These are phyloP conservation scores for Atta texana DNA, from an alignment of 1,140 invertebrate species.

Conservation along the genomic window DNA sequence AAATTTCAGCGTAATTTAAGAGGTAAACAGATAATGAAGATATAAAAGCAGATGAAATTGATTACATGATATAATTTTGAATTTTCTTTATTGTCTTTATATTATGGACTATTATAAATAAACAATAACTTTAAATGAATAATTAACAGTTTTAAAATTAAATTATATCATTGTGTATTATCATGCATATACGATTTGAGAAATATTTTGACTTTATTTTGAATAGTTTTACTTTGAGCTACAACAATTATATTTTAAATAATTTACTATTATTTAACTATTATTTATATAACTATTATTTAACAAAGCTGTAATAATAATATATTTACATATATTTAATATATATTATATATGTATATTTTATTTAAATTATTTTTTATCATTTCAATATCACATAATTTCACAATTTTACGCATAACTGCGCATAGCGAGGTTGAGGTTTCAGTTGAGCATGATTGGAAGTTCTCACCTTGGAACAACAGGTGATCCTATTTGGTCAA, in stretches of 20 bases:
- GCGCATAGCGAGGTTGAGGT: constrained; percentile 15
- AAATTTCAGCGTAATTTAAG: constrained; percentile 3
- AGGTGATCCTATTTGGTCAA: constrained; percentile 20
- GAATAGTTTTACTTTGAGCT: background rate
- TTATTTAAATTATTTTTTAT: constrained; percentile 2
- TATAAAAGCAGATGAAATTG: constrained; percentile 25
- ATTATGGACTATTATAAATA: background rate
- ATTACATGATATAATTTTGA: constrained; percentile 18
- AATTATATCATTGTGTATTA: background rate
- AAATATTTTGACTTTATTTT: background rate
- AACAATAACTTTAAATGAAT: background rate
- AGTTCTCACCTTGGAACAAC: constrained; percentile 42
- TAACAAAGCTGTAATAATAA: background rate
- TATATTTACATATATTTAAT: background rate
- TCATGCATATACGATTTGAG: background rate
- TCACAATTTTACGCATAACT: constrained; percentile 1
- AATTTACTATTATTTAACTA: constrained; percentile 4
- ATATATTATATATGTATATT: background rate
- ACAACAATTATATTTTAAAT: background rate
- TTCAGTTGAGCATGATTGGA: background rate
- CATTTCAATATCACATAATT: background rate
- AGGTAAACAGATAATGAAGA: background rate
- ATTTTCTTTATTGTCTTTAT: constrained; percentile 15
- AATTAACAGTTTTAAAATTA: background rate
- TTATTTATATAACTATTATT: no score